Conservation (phyloP, 1,140 invertebrate species). For the Belonocnema kinseyi region DNA sequence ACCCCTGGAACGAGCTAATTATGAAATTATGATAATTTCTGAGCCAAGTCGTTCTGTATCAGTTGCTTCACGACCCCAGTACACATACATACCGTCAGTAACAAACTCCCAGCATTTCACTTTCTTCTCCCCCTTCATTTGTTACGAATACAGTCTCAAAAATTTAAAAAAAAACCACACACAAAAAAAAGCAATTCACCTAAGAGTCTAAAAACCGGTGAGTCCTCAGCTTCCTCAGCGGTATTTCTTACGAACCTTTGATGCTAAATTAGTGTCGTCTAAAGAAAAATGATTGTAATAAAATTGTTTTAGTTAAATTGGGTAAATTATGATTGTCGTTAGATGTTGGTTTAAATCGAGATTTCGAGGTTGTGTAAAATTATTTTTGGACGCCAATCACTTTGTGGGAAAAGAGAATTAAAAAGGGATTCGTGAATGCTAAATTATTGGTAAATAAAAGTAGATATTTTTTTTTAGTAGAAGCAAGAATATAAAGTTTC, state of each 20-base stretch:
- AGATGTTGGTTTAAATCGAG: not conserved
- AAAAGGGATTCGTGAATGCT: not conserved
- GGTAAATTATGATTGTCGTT: not conserved
- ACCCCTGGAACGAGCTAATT: conserved; percentile 61
- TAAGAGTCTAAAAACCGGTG: conserved; percentile 3
- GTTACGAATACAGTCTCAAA: conserved; percentile 2
- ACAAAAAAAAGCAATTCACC: not conserved
- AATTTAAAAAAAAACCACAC: not conserved
- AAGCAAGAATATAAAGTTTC: too few relatives aligned
- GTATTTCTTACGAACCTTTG: not conserved
- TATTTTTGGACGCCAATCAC: not conserved
- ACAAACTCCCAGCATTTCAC: not conserved
- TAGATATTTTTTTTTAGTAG: too few relatives aligned
- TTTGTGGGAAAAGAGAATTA: too few relatives aligned
- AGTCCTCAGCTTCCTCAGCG: conserved; percentile 9
- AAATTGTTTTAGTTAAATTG: not conserved
- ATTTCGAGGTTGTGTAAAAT: not conserved
- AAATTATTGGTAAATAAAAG: too few relatives aligned
- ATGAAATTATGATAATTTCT: conserved; percentile 65
- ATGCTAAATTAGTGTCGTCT: conserved; percentile 11
- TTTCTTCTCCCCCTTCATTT: conserved; percentile 1
- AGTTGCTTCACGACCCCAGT: not conserved
- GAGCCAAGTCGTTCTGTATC: conserved; percentile 1
- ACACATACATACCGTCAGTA: not conserved
- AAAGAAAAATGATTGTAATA: conserved; percentile 3